Evolutionary conservation across 2,888 invertebrate species (phyloP), one percentile per base, ranked within the genome.

Genomic region (Drosophila pegasa): DNA sequence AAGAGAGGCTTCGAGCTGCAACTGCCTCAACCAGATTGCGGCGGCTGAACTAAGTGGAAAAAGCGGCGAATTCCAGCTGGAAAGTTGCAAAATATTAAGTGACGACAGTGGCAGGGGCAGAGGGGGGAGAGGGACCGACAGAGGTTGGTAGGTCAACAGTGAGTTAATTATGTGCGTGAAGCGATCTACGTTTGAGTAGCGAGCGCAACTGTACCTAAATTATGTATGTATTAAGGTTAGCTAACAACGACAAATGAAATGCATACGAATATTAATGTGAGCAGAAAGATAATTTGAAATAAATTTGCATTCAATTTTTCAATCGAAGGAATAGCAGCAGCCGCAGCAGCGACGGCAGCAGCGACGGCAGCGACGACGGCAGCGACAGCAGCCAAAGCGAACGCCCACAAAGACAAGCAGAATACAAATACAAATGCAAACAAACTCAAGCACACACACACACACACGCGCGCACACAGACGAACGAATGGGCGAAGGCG

Each of bases 271-370:
- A 71, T 81, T 82, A 81, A 86, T 80, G 70, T 57, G 62, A 80
- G 75, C 77, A 73, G 80, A 75, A 68, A 78, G 71, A 77, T 75
- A 66, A 72, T 75, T 69, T 64, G 22, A 69, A 72, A 82, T 80
- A 85, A 85, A 85, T 85, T 87, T 85, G 83, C 87, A 85, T 85
- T 60, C 55, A 68, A 58, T 83, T 78, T 75, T 74, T 81, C 81
- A 84, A 84, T 84, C 87, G 75, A 70, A 68, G 84, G 79, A 71
- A 31, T 18, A 45, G 10, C 27, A 45, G 45, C 61, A 40, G 31
- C 38, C 60, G 47, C 25, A 38, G 61, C 43, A 33, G 38, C n/a
- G n/a, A 61, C 45, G 25, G 40, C 27, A 40, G 20, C 45, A 45
- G n/a, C 50, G n/a, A n/a, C n/a, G 31, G 47, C 35, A 43, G 20